phyloP scores from a whole-genome alignment of 2,113 vertebrate species.

The Irena cyanogastra region DNA sequence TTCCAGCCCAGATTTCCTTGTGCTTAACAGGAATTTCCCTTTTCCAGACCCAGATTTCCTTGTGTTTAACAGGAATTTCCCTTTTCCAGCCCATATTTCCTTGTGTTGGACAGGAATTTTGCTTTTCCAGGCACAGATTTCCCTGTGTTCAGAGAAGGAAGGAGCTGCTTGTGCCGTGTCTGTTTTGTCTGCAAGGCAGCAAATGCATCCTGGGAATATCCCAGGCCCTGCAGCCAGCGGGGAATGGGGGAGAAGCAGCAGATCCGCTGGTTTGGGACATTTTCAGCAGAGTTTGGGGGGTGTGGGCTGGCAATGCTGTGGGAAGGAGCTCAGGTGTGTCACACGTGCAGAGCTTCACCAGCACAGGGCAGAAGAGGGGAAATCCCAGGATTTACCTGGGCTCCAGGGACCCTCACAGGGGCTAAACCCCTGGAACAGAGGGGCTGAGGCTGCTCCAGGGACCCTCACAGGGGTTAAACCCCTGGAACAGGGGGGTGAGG shows the following conservation, averaged over 20 bases:
- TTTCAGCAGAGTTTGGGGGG: background rate
- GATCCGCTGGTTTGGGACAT: rapidly evolving
- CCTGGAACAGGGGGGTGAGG: rapidly evolving
- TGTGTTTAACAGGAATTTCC: rapidly evolving
- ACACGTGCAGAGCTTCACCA: background rate
- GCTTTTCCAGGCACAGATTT: background rate
- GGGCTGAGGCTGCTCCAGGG: background rate
- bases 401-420: background rate
- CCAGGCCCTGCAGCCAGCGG: background rate
- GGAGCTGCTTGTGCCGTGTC: rapidly evolving
- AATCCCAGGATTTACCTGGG: background rate
- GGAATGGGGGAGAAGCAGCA: rapidly evolving
- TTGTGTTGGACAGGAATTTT: rapidly evolving
- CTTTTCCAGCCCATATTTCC: background rate
- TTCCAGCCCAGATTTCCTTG: background rate
- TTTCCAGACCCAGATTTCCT: background rate
- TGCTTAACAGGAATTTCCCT: rapidly evolving
- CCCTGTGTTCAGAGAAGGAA: background rate
- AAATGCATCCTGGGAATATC: rapidly evolving
- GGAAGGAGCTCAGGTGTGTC: background rate
- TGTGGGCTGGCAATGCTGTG: rapidly evolving
- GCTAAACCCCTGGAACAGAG: background rate
- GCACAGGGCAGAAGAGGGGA: background rate
- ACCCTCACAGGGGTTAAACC: slow-evolving; percentile 48
- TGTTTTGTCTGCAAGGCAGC: background rate